Evolutionary conservation across 2,888 invertebrate genomes (phyloP).

Genomic region (Eupithecia vulgata): DNA sequence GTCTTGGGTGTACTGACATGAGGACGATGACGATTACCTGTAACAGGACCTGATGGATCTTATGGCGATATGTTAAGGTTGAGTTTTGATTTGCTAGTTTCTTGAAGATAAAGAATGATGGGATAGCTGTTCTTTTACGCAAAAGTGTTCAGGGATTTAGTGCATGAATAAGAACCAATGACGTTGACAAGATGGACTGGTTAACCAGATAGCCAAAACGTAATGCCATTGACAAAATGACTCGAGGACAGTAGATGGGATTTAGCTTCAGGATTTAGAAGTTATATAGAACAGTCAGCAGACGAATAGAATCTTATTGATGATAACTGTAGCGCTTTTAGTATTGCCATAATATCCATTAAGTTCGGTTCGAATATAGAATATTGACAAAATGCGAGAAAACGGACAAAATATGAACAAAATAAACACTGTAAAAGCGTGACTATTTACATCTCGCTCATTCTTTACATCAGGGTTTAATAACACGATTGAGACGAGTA

Average conservation of each 20-base stretch:
- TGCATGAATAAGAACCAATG: neutral
- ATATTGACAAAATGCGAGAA: constrained; percentile 18
- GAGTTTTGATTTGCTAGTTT: constrained; percentile 6
- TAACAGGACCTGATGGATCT: constrained; percentile 49
- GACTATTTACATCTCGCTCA: constrained; percentile 37
- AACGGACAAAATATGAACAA: constrained; percentile 17
- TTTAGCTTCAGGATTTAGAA: neutral
- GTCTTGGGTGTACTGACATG: constrained; percentile 97
- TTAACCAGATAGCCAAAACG: neutral
- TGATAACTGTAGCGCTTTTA: neutral
- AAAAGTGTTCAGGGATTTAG: neutral
- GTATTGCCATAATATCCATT: constrained; percentile 28
- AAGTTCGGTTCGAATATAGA: neutral
- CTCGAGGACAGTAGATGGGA: neutral
- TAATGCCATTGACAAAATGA: neutral
- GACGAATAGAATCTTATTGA: neutral
- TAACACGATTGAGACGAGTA: constrained; percentile 33
- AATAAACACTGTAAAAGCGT: constrained; percentile 25
- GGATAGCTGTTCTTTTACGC: neutral
- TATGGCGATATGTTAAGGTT: constrained; percentile 39
- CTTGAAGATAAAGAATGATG: neutral
- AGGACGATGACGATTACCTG: constrained; percentile 46
- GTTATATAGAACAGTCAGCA: neutral
- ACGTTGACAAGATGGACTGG: neutral
- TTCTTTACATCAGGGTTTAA: constrained; percentile 29